Conservation (phyloP, 2,888 invertebrate genomes). For the Ochropacha duplaris region DNA sequence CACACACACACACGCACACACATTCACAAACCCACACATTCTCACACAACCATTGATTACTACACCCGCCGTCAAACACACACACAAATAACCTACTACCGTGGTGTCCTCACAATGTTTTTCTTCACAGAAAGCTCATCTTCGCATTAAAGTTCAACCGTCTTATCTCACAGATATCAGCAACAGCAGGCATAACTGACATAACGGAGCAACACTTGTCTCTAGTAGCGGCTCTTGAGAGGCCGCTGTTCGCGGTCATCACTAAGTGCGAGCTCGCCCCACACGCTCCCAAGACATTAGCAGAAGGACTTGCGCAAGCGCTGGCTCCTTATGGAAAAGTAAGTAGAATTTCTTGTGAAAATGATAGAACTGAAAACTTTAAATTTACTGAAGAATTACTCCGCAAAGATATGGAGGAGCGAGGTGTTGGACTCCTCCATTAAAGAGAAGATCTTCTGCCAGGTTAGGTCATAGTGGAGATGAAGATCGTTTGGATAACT, state of each 20-base stretch:
- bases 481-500: no score
- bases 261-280: slow-evolving; percentile 96
- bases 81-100: background rate
- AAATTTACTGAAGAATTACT: no score
- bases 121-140: no score
- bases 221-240: slow-evolving; percentile 89
- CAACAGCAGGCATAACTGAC: slow-evolving; percentile 89
- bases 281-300: slow-evolving; percentile 87
- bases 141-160: no score
- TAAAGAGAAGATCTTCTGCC: no score
- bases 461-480: no score
- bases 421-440: no score
- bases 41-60: background rate
- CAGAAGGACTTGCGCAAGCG: slow-evolving; percentile 62
- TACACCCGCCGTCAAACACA: background rate
- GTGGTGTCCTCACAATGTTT: no score
- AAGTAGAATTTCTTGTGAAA: background rate
- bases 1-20: background rate
- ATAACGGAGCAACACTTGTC: slow-evolving; percentile 96
- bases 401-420: no score
- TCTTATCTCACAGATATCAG: slow-evolving; percentile 84
- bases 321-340: slow-evolving; percentile 47
- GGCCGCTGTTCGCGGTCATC: slow-evolving; percentile 96
- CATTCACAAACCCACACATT: background rate
- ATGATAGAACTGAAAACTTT: no score